Base-by-base conservation (phyloP, 2,888 invertebrate genomes). In the Acanthopleura granulata region DNA sequence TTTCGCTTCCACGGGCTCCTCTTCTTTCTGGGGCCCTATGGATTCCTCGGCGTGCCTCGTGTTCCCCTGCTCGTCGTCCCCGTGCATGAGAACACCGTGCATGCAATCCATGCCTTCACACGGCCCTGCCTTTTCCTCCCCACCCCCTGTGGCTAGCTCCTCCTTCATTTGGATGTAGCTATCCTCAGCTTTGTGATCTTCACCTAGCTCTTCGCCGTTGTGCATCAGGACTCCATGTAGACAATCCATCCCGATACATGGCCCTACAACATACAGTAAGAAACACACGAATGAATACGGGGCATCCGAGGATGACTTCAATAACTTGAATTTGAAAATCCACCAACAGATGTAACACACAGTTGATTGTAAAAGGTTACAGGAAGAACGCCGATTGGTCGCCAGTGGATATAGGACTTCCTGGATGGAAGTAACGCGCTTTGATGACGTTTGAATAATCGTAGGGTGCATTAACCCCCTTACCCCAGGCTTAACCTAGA, bases 161-260 rank as follows among this genome's bases (percentile, higher is more conserved):
- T 76, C 70, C 57, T 80, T 78, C 50, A 82, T 81, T 12, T 78
- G 73, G 0, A 81, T 73, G n/a, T 81, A 81, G 22, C 78, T 75
- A 49, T 84, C 82, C 49, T 82, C 83, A 4, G 78, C 77, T 72
- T 76, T 77, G 62, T 84, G 85, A 4, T 79, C 74, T 12, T 81
- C 80, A 0, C 84, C 84, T 12, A 75, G 57, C 0, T 69, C 69
- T 6, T 78, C 77, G 70, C 84, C 85, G 14, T 79, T 79, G 66
- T 85, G 85, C 85, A 85, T 85, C 29, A 85, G 70, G 12, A 85
- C 78, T 0, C 85, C 85, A 70, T 85, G 85, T 12, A 85, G 75
- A 77, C 83, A 82, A 40, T 81, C 79, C 82, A 84, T 82, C 1
- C 76, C 77, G 29, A 73, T 61, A 49, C 73, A 73, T 3, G 77